Percentiles rank a stretch among this genome's conserved stretches.
Conservation (phyloP, 2,113 vertebrate genomes). For the Crypturellus undulatus region DNA sequence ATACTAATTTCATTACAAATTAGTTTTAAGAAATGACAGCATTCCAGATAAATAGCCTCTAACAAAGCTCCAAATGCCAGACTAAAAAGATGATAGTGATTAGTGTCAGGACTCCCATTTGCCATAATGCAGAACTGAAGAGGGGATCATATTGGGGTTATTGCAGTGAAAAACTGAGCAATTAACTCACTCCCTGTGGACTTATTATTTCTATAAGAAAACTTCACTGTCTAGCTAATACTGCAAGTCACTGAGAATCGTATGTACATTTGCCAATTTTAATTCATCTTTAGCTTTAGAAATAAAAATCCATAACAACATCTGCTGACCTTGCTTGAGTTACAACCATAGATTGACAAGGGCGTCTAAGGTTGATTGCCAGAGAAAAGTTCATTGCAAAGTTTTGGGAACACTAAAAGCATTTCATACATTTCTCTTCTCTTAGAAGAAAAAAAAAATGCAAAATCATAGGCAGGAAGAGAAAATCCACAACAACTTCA, state of each 20-base stretch:
- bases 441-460: rapidly evolving
- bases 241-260: constrained; percentile 11
- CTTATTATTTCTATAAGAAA: constrained; percentile 32
- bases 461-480: not conserved
- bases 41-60: constrained; percentile 37
- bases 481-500: not conserved
- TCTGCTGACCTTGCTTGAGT: constrained; percentile 19
- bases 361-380: not conserved
- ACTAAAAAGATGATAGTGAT: constrained; percentile 34
- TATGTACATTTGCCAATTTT: not conserved
- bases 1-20: constrained; percentile 22
- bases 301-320: not conserved
- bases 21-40: constrained; percentile 30
- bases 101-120: constrained; percentile 15
- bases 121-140: not conserved
- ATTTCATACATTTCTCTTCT: not conserved
- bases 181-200: constrained; percentile 16
- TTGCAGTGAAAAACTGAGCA: constrained; percentile 7
- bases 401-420: not conserved
- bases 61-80: constrained; percentile 14
- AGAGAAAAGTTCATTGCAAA: not conserved
- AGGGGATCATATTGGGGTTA: constrained; percentile 20
- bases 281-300: not conserved
- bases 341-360: not conserved
- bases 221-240: not conserved